Conservation (phyloP, 2,113 vertebrate species). For the Callipepla californica region DNA sequence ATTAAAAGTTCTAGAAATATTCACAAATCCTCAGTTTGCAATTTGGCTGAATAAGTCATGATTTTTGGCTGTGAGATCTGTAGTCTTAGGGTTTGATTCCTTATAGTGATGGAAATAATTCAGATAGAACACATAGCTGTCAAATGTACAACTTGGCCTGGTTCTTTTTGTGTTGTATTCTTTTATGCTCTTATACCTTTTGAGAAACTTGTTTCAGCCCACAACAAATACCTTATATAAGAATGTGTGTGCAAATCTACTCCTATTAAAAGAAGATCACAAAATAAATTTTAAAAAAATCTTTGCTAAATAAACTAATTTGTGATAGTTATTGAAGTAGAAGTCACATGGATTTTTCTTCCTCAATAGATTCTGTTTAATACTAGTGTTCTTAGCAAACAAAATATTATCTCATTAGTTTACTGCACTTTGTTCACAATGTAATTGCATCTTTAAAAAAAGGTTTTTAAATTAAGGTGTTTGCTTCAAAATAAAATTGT, state of each 20-base stretch:
- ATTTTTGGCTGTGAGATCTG: neutral
- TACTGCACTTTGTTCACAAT: neutral
- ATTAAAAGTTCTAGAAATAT: neutral
- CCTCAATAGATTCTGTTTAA: neutral
- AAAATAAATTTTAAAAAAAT: neutral
- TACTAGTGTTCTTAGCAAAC: neutral
- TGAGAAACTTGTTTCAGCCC: neutral
- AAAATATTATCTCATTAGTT: neutral
- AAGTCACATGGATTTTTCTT: neutral
- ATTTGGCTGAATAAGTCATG: neutral
- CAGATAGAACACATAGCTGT: neutral
- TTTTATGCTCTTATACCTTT: neutral
- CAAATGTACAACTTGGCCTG: neutral
- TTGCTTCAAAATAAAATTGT: neutral
- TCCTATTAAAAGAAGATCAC: neutral
- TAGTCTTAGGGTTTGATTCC: neutral
- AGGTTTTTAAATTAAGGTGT: neutral
- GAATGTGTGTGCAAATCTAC: neutral
- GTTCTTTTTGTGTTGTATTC: neutral
- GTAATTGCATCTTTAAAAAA: neutral
- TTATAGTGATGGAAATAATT: neutral
- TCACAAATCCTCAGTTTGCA: neutral
- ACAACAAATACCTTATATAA: neutral
- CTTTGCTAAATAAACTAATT: neutral
- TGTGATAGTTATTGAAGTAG: neutral